These are phyloP conservation scores for Baryphthengus martii DNA, from an alignment of 2,113 vertebrate genomes.

Conservation along the genomic window DNA sequence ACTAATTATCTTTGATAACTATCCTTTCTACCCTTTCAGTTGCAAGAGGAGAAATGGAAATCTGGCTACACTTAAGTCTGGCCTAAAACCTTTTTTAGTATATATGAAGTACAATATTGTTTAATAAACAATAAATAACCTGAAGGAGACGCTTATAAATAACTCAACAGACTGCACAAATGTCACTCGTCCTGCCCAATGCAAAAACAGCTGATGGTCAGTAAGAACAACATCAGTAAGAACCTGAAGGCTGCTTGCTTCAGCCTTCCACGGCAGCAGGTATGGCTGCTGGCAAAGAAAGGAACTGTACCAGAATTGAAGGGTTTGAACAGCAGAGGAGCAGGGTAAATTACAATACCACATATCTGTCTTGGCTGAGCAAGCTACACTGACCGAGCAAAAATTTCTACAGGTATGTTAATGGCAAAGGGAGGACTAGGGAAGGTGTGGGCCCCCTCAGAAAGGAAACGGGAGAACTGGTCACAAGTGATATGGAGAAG, in stretches of 20 bases:
- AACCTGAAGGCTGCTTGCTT: not conserved
- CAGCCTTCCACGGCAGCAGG: not conserved
- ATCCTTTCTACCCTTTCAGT: not conserved
- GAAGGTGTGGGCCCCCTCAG: too few relatives aligned
- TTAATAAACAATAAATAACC: not conserved
- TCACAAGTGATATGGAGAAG: too few relatives aligned
- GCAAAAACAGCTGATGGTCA: not conserved
- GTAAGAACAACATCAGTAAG: not conserved
- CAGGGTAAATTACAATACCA: not conserved
- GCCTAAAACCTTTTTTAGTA: not conserved
- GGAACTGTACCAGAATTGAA: not conserved
- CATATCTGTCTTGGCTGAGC: rapidly evolving
- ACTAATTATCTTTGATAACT: not conserved
- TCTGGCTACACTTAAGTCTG: not conserved
- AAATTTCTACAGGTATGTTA: too few relatives aligned
- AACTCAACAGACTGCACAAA: not conserved
- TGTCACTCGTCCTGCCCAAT: not conserved
- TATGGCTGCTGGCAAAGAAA: not conserved
- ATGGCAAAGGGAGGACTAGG: too few relatives aligned
- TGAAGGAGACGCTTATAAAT: not conserved
- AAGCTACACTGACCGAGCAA: not conserved
- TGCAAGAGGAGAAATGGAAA: not conserved
- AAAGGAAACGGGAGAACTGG: too few relatives aligned
- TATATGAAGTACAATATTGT: not conserved
- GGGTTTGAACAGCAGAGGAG: not conserved